These are phyloP conservation scores for Anniella stebbinsi DNA, from an alignment of 2,797 vertebrate genomes.

Conservation along the genomic window DNA sequence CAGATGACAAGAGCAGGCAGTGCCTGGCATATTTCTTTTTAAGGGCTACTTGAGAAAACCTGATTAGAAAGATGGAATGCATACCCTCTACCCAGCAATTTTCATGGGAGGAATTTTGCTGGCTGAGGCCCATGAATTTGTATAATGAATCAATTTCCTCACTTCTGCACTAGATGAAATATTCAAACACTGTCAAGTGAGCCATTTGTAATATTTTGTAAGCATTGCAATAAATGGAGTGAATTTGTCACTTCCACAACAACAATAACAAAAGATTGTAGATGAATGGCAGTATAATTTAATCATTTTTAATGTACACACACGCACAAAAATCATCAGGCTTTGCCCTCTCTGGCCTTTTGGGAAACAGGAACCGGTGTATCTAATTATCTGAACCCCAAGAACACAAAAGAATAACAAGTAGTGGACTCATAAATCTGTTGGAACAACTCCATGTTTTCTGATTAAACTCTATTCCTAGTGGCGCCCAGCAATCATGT, in stretches of 20 bases:
- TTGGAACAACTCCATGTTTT: constrained; percentile 82
- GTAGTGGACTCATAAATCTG: constrained; percentile 83
- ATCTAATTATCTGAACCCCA: constrained; percentile 84
- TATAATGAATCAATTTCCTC: constrained; percentile 77
- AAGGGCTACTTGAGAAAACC: constrained; percentile 39
- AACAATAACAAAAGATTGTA: constrained; percentile 65
- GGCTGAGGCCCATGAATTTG: constrained; percentile 48
- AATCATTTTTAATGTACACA: constrained; percentile 74
- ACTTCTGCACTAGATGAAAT: constrained; percentile 57
- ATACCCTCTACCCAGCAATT: constrained; percentile 7
- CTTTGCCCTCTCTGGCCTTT: constrained; percentile 79
- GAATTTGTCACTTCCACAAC: constrained; percentile 78
- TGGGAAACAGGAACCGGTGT: constrained; percentile 78
- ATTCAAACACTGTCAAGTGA: constrained; percentile 59
- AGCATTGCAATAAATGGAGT: constrained; percentile 81
- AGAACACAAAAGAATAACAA: constrained; percentile 83
- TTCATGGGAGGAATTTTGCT: constrained; percentile 44
- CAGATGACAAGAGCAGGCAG: background rate
- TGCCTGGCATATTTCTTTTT: constrained; percentile 49
- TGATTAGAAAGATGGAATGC: constrained; percentile 37
- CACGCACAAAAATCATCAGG: constrained; percentile 80
- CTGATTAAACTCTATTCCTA: constrained; percentile 87
- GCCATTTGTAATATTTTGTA: constrained; percentile 80
- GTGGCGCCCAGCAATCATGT: constrained; percentile 85
- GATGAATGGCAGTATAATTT: constrained; percentile 81